Base-by-base conservation (phyloP, 2,797 vertebrate species). In the Amblyraja radiata region DNA sequence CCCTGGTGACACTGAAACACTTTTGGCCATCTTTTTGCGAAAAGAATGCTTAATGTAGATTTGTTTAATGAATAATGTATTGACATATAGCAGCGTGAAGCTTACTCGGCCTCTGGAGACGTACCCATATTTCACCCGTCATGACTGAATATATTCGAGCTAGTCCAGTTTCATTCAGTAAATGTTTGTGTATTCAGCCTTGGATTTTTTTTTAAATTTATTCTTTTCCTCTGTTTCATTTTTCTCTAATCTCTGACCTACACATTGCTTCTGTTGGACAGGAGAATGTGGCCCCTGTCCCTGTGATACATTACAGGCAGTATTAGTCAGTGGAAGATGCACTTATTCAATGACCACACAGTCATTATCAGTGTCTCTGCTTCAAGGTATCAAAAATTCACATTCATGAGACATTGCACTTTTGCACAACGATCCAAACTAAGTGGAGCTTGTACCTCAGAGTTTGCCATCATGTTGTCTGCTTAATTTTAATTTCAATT, bases 21-120 rank as follows among this genome's bases (percentile, higher is more conserved):
- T 3, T 88, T 90, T 68, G 16, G 7, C 25, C 25, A 84, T 28
- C 32, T 90, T 39, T 18, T 28, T 90, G 61, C 1, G 16, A 32
- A 16, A 90, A 68, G n/a, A 32, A 32, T 11, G n/a, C 61, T 32
- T n/a, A 68, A 90, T 18, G n/a, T 58, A 32, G 81, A 61, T 61
- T 84, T 84, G 9, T 84, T 61, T 25, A 61, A 61, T 61, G 86
- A 68, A 90, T 68, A 68, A 90, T 90, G 32, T 90, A 21, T 90
- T 90, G 28, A n/a, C n/a, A 21, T 84, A 28, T 61, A 84, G 81
- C 58, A 61, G 23, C 21, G 23, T 74, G 25, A 4, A 74, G 71
- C 71, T 74, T 74, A 23, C 71, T 74, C 23, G 18, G 71, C 18
- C 71, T 74, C 21, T 74, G 71, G 71, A 74, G 18, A 74, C 71